Evolutionary conservation across 2,113 vertebrate genomes (phyloP).

Genomic region (Calidris pugnax): DNA sequence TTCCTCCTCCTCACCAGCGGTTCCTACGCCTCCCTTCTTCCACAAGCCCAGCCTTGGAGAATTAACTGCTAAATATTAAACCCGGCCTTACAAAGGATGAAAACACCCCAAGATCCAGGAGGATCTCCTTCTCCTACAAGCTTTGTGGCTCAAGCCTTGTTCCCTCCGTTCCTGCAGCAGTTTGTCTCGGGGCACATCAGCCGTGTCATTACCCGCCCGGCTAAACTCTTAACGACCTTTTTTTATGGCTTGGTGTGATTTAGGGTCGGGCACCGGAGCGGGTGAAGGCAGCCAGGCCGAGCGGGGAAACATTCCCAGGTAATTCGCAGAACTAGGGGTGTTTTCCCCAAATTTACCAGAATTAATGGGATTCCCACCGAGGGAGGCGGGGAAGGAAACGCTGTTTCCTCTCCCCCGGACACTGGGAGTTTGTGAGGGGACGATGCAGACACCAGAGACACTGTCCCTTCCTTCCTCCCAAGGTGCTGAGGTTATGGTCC

Average conservation of each 20-base stretch:
- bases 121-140: not conserved
- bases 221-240: not conserved
- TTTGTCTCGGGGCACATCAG: not conserved
- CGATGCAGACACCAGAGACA: not conserved
- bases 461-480: not conserved
- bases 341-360: not conserved
- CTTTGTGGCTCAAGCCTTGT: not conserved
- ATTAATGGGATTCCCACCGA: not conserved
- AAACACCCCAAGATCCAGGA: not conserved
- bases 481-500: not conserved
- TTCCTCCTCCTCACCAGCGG: not conserved
- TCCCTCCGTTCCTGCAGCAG: not conserved
- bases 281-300: not conserved
- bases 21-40: not conserved
- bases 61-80: not conserved
- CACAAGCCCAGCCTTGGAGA: not conserved
- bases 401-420: not conserved
- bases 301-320: not conserved
- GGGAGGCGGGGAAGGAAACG: not conserved
- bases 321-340: not conserved
- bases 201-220: not conserved
- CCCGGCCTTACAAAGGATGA: not conserved
- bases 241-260: not conserved
- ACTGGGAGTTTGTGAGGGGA: not conserved
- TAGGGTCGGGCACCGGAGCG: fast-evolving